Percentiles rank a stretch among this genome's conserved stretches.
Conservation (phyloP, 2,113 vertebrate species). For the Ceyx melanurus region DNA sequence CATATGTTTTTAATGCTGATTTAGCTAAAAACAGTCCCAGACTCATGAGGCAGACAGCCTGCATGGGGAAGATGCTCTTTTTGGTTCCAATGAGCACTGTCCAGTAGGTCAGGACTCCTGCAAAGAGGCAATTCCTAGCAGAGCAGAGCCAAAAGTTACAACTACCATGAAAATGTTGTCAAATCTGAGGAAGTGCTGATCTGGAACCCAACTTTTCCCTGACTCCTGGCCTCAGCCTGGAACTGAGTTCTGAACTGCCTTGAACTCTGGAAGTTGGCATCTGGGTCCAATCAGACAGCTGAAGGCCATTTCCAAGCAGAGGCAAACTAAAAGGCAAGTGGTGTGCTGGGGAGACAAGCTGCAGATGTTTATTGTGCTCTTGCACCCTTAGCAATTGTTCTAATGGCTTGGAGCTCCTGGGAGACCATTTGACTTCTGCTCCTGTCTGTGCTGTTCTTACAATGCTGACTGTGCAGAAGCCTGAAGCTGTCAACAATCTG, state of each 20-base stretch:
- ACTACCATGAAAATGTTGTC: neutral
- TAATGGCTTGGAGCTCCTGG: slow-evolving; percentile 65
- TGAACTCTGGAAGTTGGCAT: slow-evolving; percentile 15
- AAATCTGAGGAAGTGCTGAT: neutral
- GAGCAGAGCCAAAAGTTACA: neutral
- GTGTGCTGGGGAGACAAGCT: slow-evolving; percentile 41
- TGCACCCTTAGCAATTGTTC: slow-evolving; percentile 61
- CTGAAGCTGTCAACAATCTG: slow-evolving; percentile 53
- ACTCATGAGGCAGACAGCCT: neutral
- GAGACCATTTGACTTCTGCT: slow-evolving; percentile 71
- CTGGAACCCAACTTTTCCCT: neutral
- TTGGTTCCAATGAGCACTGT: neutral
- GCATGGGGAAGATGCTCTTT: neutral
- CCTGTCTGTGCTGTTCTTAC: slow-evolving; percentile 32
- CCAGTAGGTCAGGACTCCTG: neutral
- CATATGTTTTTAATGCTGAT: neutral
- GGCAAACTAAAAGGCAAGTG: neutral
- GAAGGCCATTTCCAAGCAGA: slow-evolving; percentile 16
- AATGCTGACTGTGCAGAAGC: slow-evolving; percentile 67
- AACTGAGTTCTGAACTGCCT: neutral
- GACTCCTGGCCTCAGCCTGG: neutral
- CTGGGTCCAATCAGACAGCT: slow-evolving; percentile 16
- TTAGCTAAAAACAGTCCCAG: neutral
- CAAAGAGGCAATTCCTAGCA: neutral
- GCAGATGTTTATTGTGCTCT: slow-evolving; percentile 52